A percentile compares a stretch with the other conserved stretches of the same genome.
These are phyloP conservation scores for Dendropsophus ebraccatus DNA, from an alignment of 2,113 vertebrate genomes.

Conservation along the genomic window DNA sequence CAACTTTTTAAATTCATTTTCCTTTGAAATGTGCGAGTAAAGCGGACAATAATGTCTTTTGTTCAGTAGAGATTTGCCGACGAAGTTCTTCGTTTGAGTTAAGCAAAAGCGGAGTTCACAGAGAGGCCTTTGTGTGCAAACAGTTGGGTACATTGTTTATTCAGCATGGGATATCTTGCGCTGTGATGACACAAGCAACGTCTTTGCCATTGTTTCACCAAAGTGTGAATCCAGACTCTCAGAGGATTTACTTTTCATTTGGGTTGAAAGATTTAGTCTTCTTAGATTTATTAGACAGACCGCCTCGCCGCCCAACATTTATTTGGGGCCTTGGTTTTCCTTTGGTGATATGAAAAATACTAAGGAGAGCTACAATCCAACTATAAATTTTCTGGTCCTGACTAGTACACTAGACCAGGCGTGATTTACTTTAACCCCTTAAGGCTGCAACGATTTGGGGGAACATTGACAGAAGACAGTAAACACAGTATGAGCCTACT, in stretches of 20 bases:
- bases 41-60: slow-evolving; percentile 33
- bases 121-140: slow-evolving; percentile 44
- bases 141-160: slow-evolving; percentile 54
- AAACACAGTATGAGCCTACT: too few relatives aligned
- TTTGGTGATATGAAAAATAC: too few relatives aligned
- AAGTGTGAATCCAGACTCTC: slow-evolving; percentile 37
- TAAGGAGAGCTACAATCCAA: too few relatives aligned
- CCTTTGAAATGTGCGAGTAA: slow-evolving; percentile 10
- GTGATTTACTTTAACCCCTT: too few relatives aligned
- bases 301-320: background rate
- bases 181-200: slow-evolving; percentile 27
- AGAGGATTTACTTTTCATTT: slow-evolving; percentile 5
- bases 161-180: slow-evolving; percentile 22
- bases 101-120: slow-evolving; percentile 23
- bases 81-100: slow-evolving; percentile 46
- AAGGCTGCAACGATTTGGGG: too few relatives aligned
- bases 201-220: slow-evolving; percentile 17
- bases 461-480: too few relatives aligned
- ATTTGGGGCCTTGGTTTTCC: too few relatives aligned
- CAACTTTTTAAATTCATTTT: background rate
- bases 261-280: background rate
- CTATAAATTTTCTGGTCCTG: too few relatives aligned
- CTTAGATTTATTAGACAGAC: background rate
- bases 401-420: too few relatives aligned
- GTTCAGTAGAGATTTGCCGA: slow-evolving; percentile 19